Percentiles rank a stretch among this genome's conserved stretches.
phyloP scores from a whole-genome alignment of 2,113 vertebrate genomes.

The Abramis brama region DNA sequence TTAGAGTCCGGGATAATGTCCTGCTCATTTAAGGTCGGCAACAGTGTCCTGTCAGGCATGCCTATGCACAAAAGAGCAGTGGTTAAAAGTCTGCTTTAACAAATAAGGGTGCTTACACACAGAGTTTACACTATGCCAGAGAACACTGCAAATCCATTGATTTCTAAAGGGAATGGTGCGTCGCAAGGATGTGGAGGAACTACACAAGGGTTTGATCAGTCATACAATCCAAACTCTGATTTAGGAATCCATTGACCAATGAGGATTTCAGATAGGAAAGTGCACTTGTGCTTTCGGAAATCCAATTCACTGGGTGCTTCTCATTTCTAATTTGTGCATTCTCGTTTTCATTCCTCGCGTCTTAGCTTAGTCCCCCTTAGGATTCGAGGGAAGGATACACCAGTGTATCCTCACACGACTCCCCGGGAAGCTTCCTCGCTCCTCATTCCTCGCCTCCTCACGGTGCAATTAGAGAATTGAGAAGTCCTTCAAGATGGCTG shows the following conservation, averaged over 20 bases:
- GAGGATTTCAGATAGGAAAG: neutral
- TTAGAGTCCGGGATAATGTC: conserved; percentile 69
- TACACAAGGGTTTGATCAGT: neutral
- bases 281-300: neutral
- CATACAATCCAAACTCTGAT: neutral
- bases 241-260: neutral
- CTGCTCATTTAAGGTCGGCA: conserved; percentile 67
- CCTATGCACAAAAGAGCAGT: conserved; percentile 67
- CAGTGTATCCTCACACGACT: no score
- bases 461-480: no score
- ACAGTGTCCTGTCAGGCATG: conserved; percentile 68
- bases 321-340: no score
- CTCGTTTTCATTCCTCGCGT: no score
- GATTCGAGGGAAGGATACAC: no score
- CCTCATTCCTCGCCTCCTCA: no score
- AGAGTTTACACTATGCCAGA: neutral
- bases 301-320: no score
- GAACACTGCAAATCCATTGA: neutral
- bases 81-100: neutral
- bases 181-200: neutral
- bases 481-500: no score
- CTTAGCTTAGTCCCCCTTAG: no score
- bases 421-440: no score
- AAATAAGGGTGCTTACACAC: neutral
- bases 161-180: neutral